Evolutionary conservation across 1,140 invertebrate genomes (phyloP).

Genomic region (Aphelenchoides fujianensis): DNA sequence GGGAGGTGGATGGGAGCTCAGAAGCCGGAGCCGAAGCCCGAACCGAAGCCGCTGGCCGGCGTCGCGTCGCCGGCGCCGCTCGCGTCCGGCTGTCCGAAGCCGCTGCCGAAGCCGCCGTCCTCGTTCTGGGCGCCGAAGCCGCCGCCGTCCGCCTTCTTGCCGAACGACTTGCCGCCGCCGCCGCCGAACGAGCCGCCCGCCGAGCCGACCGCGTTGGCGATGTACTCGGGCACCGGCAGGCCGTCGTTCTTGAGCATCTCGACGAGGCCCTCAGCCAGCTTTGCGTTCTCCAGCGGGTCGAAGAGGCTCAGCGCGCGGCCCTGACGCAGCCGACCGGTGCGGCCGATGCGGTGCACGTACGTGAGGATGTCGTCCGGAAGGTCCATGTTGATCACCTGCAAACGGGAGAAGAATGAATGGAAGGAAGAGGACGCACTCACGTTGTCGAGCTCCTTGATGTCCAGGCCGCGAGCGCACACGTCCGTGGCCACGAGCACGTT

Average conservation of each 20-base stretch:
- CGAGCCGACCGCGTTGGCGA: background rate
- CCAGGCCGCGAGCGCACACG: slow-evolving; percentile 83
- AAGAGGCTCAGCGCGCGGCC: slow-evolving; percentile 64
- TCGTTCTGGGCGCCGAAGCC: no score
- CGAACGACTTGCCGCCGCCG: background rate
- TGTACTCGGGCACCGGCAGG: background rate
- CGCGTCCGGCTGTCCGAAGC: no score
- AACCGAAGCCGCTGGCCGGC: no score
- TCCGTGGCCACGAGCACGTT: slow-evolving; percentile 82
- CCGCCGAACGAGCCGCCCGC: background rate
- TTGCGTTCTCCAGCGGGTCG: background rate
- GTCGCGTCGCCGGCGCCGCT: no score
- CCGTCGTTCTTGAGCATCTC: background rate
- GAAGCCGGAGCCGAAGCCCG: no score
- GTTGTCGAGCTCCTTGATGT: slow-evolving; percentile 78
- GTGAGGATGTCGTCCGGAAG: slow-evolving; percentile 86
- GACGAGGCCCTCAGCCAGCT: background rate
- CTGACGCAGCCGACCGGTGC: slow-evolving; percentile 72
- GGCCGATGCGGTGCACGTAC: slow-evolving; percentile 84
- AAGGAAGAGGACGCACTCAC: slow-evolving; percentile 73
- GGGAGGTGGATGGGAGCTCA: no score
- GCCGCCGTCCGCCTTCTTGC: background rate
- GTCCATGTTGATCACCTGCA: slow-evolving; percentile 82
- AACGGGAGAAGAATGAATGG: slow-evolving; percentile 77
- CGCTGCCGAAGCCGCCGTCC: no score